phyloP scores from a whole-genome alignment of 2,888 invertebrate species.

The Agonopterix alstromeriana region DNA sequence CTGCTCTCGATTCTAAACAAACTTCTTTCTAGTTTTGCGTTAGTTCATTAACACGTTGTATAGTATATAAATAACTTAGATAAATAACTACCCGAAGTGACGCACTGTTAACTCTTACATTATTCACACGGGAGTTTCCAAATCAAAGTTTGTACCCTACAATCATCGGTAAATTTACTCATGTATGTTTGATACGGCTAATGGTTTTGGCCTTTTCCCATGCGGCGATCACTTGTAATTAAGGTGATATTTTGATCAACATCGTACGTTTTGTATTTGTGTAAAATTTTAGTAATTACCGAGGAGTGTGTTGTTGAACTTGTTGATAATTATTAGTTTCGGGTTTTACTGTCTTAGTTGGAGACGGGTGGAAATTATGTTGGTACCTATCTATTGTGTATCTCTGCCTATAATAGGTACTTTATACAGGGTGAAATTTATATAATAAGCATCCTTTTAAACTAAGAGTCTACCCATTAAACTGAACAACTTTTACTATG shows the following conservation, averaged over 20 bases:
- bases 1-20: no score
- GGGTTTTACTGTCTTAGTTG: conserved; percentile 21
- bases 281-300: conserved; percentile 40
- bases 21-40: no score
- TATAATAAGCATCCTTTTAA: no score
- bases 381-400: not conserved
- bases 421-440: no score
- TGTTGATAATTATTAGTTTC: no score
- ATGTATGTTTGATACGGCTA: conserved; percentile 64
- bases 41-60: no score
- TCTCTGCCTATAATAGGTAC: not conserved
- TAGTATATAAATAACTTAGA: no score
- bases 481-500: no score
- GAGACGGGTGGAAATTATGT: conserved; percentile 29
- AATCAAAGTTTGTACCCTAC: conserved; percentile 54
- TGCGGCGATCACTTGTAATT: conserved; percentile 51
- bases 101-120: conserved; percentile 21
- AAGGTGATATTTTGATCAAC: conserved; percentile 18
- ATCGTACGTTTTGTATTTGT: conserved; percentile 23
- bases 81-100: conserved; percentile 17
- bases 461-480: no score
- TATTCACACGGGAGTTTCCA: conserved; percentile 50
- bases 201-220: conserved; percentile 66
- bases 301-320: conserved; percentile 50
- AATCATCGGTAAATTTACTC: conserved; percentile 60